phyloP scores from a whole-genome alignment of 2,888 invertebrate genomes.

The Pachycephus smyrnensis region DNA sequence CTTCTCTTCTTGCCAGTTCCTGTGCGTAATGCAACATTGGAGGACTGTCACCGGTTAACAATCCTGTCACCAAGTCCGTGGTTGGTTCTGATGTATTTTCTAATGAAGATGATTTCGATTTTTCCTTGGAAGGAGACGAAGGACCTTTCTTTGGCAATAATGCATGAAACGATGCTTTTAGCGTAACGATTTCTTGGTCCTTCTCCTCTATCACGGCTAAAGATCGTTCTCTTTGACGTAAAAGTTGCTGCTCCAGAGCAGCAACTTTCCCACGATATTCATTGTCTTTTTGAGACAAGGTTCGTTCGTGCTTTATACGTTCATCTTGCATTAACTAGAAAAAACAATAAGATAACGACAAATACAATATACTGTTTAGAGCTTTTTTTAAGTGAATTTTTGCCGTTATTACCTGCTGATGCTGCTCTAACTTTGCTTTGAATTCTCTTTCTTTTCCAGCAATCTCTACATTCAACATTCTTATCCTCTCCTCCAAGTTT shows the following conservation, averaged over 20 bases:
- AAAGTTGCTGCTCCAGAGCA: slow-evolving; percentile 78
- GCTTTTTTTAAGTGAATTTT: background rate
- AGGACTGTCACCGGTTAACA: slow-evolving; percentile 72
- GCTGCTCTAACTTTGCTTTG: slow-evolving; percentile 71
- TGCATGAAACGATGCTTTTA: slow-evolving; percentile 71
- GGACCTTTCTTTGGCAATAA: slow-evolving; percentile 67
- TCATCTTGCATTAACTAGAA: slow-evolving; percentile 53
- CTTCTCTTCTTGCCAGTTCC: slow-evolving; percentile 83
- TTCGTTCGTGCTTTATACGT: slow-evolving; percentile 49
- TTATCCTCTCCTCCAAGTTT: slow-evolving; percentile 76
- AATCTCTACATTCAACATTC: slow-evolving; percentile 73
- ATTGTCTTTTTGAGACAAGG: slow-evolving; percentile 65
- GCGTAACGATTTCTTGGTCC: slow-evolving; percentile 77
- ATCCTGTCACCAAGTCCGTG: slow-evolving; percentile 57
- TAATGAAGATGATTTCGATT: slow-evolving; percentile 50
- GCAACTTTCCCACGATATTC: slow-evolving; percentile 70
- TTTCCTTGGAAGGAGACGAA: slow-evolving; percentile 49
- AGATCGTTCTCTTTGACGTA: slow-evolving; percentile 85
- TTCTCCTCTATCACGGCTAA: slow-evolving; percentile 83
- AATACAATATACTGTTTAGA: background rate
- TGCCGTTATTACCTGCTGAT: slow-evolving; percentile 67
- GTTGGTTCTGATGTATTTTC: slow-evolving; percentile 42
- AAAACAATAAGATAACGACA: slow-evolving; percentile 20
- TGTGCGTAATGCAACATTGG: slow-evolving; percentile 87
- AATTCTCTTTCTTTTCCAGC: slow-evolving; percentile 76